Evolutionary conservation across 2,113 vertebrate species (phyloP), one percentile per base, ranked within the genome.

Genomic region (Hydrolagus affinis): DNA sequence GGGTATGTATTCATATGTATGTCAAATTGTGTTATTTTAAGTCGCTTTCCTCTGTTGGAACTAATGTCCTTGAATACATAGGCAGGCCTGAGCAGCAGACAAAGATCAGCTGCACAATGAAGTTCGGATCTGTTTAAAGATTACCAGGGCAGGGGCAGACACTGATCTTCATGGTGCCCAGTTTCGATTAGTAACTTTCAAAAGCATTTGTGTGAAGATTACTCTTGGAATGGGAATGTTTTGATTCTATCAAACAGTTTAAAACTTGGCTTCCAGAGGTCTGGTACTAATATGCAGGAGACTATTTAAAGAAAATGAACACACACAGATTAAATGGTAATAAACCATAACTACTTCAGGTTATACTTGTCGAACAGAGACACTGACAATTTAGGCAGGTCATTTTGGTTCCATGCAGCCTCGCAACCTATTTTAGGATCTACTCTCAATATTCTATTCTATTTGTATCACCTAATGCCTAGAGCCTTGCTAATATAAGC

Each of bases 1-100:
- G 94, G 98, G 98, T 99, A 95, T 86, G 95, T 91, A 68, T 89
- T 89, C 87, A 90, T 89, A 69, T 85, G 73, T 75, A 86, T 90
- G 83, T 88, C 86, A 86, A 73, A 89, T 90, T 88, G 85, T 86
- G 28, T 89, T 32, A 86, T 87, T 87, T 90, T 14, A 89, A 44
- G 70, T 83, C 64, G 60, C 25, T 83, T 68, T 30, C 12, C 25
- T 83, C 28, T 60, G 32, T 28, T 68, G 25, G 44, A 44, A 44
- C 25, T 83, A 32, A 0, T 0, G 4, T 83, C 78, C 30, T 17
- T 83, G 32, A 56, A 56, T 56, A 19, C 8, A 1, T 32, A 15
- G 25, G 64, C 15, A 11, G 60, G 8, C 23, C 25, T 57, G 32
- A 62, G 17, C 66, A 62, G 14, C 25, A 66, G 12, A 11, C 19